These are phyloP conservation scores for Bembecia ichneumoniformis DNA, from an alignment of 2,888 invertebrate species.

Conservation along the genomic window DNA sequence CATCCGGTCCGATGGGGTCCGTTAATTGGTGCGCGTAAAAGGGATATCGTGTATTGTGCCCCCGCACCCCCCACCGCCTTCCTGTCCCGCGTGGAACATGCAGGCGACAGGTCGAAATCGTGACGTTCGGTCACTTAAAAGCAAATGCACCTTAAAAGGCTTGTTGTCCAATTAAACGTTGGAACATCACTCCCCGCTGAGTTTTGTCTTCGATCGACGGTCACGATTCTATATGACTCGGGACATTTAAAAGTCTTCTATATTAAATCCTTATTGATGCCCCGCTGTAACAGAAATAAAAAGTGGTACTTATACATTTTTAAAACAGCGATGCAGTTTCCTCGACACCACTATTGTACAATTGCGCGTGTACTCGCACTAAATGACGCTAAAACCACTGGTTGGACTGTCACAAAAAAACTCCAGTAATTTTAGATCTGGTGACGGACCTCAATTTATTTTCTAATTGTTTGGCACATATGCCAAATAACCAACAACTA, in stretches of 20 bases:
- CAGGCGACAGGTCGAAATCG: slow-evolving; percentile 34
- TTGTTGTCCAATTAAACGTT: slow-evolving; percentile 35
- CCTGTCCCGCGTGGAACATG: slow-evolving; percentile 49
- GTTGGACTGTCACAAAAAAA: too few relatives aligned
- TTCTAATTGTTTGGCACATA: too few relatives aligned
- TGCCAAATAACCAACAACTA: too few relatives aligned
- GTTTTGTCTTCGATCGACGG: slow-evolving; percentile 30
- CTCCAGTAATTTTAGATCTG: too few relatives aligned
- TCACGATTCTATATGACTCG: slow-evolving; percentile 20
- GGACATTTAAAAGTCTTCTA: not conserved
- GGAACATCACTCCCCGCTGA: slow-evolving; percentile 28
- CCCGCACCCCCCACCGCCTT: slow-evolving; percentile 32
- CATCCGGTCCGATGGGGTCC: slow-evolving; percentile 65
- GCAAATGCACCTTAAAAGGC: slow-evolving; percentile 35
- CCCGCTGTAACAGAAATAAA: not conserved
- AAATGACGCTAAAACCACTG: too few relatives aligned
- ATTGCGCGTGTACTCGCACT: too few relatives aligned
- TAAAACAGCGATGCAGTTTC: not conserved
- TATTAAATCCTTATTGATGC: slow-evolving; percentile 6
- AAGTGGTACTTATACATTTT: not conserved
- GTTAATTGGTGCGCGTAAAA: slow-evolving; percentile 71
- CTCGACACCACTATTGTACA: too few relatives aligned
- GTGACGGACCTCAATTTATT: too few relatives aligned
- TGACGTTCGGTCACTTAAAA: slow-evolving; percentile 33
- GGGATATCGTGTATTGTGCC: slow-evolving; percentile 66